Percentiles rank a stretch among this genome's conserved stretches.
These are phyloP conservation scores for Metellina segmentata DNA, from an alignment of 2,888 invertebrate genomes.

Conservation along the genomic window DNA sequence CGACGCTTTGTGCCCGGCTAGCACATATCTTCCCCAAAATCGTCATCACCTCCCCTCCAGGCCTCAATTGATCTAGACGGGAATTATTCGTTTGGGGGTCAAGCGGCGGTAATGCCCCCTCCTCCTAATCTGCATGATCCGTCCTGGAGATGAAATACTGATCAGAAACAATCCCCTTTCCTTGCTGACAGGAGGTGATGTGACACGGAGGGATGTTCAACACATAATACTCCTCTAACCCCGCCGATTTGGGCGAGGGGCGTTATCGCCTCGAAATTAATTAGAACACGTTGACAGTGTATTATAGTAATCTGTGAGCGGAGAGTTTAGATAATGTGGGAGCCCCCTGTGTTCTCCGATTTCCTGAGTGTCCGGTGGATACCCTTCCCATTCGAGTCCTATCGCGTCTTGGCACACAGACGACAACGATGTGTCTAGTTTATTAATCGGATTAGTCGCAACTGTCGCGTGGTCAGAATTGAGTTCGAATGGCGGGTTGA, in stretches of 20 bases:
- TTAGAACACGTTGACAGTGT: constrained; percentile 22
- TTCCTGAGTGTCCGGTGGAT: neutral
- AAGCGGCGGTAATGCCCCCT: neutral
- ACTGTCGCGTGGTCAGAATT: no score
- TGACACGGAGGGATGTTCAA: no score
- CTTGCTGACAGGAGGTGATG: neutral
- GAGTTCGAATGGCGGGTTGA: no score
- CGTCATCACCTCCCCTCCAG: neutral
- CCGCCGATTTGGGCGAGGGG: neutral
- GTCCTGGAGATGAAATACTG: constrained; percentile 14
- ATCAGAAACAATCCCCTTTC: neutral
- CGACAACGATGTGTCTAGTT: neutral
- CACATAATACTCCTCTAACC: no score
- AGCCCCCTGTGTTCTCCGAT: neutral
- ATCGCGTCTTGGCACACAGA: no score
- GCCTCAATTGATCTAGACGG: neutral
- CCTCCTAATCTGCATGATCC: constrained; percentile 12
- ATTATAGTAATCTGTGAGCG: constrained; percentile 11
- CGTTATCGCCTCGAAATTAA: constrained; percentile 20
- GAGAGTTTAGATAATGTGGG: constrained; percentile 18
- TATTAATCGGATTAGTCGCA: neutral
- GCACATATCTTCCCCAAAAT: neutral
- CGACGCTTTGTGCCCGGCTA: neutral
- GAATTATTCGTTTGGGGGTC: neutral
- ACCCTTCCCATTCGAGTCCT: no score